These are phyloP conservation scores for Drosophila serrata DNA, from an alignment of 1,140 invertebrate genomes.

Conservation along the genomic window DNA sequence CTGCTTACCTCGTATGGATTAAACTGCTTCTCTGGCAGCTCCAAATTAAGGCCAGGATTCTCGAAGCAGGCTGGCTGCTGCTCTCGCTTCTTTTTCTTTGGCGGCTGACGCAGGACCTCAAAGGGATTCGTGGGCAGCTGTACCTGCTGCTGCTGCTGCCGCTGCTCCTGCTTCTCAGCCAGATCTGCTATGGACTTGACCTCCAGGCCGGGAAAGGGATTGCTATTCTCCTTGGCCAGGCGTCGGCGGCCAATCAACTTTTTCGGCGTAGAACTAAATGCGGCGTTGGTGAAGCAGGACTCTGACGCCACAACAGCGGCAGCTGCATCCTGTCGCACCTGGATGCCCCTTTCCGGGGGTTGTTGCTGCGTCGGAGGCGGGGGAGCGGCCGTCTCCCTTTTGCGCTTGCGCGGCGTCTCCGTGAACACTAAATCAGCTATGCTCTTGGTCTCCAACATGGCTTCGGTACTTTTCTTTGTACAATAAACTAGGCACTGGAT, in stretches of 20 bases:
- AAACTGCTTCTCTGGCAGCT: slow-evolving; percentile 79
- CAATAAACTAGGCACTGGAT: not conserved
- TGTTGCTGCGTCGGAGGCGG: slow-evolving; percentile 23
- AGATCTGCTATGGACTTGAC: slow-evolving; percentile 79
- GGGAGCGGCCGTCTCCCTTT: slow-evolving; percentile 60
- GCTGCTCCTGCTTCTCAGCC: slow-evolving; percentile 17
- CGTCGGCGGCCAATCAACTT: slow-evolving; percentile 64
- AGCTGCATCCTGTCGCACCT: slow-evolving; percentile 46
- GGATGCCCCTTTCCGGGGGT: slow-evolving; percentile 24
- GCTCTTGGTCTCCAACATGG: slow-evolving; percentile 70
- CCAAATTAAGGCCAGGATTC: slow-evolving; percentile 81
- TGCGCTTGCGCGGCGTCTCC: slow-evolving; percentile 81
- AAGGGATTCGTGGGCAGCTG: slow-evolving; percentile 65
- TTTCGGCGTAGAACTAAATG: slow-evolving; percentile 81
- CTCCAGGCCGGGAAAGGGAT: slow-evolving; percentile 70
- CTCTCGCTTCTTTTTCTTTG: slow-evolving; percentile 81
- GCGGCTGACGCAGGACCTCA: slow-evolving; percentile 80
- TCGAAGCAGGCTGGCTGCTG: slow-evolving; percentile 71
- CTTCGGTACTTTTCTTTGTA: not conserved
- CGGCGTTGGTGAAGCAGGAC: slow-evolving; percentile 79
- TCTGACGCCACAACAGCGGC: slow-evolving; percentile 23
- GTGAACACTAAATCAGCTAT: slow-evolving; percentile 62
- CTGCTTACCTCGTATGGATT: slow-evolving; percentile 80
- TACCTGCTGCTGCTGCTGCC: slow-evolving; percentile 13
- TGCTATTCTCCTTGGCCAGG: slow-evolving; percentile 52